phyloP scores from a whole-genome alignment of 2,888 invertebrate genomes.

The Alloplasta piceator region DNA sequence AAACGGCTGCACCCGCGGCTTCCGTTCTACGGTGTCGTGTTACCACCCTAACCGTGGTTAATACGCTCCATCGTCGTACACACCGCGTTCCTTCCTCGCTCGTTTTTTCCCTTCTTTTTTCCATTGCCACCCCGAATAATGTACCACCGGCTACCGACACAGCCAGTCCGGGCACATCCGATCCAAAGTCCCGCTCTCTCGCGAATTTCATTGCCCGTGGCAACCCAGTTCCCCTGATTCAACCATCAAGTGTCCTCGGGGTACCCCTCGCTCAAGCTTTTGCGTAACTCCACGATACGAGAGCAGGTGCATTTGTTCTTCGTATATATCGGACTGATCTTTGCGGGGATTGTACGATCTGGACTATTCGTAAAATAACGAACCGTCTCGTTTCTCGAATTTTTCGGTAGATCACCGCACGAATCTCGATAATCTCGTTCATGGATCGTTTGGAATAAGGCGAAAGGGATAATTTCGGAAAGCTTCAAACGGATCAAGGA shows the following conservation, averaged over 20 bases:
- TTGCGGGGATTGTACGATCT: background rate
- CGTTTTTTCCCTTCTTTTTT: conserved; percentile 43
- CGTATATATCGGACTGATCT: conserved; percentile 3
- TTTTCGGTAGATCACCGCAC: too few species aligned
- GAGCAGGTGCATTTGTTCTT: conserved; percentile 63
- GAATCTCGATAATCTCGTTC: too few species aligned
- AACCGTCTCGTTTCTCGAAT: too few species aligned
- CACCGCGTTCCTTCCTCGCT: conserved; percentile 40
- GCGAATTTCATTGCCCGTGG: background rate
- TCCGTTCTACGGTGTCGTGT: conserved; percentile 72
- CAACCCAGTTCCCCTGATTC: conserved; percentile 44
- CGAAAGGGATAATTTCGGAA: too few species aligned
- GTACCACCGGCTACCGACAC: conserved; percentile 21
- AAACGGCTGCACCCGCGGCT: conserved; percentile 78
- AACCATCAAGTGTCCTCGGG: conserved; percentile 47
- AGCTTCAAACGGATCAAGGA: too few species aligned
- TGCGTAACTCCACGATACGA: conserved; percentile 60
- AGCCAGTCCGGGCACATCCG: background rate
- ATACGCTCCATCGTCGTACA: conserved; percentile 66
- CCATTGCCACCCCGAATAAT: conserved; percentile 43
- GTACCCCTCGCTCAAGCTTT: conserved; percentile 29
- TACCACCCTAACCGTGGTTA: conserved; percentile 72
- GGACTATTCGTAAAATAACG: background rate
- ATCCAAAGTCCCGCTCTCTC: background rate
- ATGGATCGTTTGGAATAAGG: too few species aligned